Conservation (phyloP, 2,888 invertebrate genomes). For the Tridacna crocea region DNA sequence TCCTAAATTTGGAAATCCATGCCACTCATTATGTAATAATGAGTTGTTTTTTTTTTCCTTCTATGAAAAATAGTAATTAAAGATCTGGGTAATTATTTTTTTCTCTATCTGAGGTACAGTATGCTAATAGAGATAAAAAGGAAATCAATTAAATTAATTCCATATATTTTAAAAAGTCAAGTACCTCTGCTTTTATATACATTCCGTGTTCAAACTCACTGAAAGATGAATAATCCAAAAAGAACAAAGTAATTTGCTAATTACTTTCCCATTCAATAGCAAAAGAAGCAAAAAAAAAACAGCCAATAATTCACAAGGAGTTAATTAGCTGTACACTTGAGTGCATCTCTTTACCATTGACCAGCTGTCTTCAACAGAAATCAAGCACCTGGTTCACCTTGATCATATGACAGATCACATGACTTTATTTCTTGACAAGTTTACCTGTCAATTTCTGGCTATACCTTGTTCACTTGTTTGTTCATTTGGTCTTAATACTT, state of each 20-base stretch:
- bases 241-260: conserved; percentile 37
- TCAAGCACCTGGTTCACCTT: conserved; percentile 62
- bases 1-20: too few relatives aligned
- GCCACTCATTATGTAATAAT: too few relatives aligned
- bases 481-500: too few relatives aligned
- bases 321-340: conserved; percentile 52
- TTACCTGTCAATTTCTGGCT: neutral
- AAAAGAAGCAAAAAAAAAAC: neutral
- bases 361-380: conserved; percentile 56
- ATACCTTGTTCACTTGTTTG: too few relatives aligned
- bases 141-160: neutral
- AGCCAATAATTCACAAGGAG: conserved; percentile 28
- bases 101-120: too few relatives aligned
- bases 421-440: conserved; percentile 33
- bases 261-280: conserved; percentile 40
- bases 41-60: too few relatives aligned
- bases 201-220: conserved; percentile 29
- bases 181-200: conserved; percentile 53
- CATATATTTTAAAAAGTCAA: neutral
- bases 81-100: too few relatives aligned
- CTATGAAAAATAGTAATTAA: too few relatives aligned
- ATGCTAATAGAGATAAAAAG: neutral
- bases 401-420: conserved; percentile 53
- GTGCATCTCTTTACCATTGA: conserved; percentile 51
- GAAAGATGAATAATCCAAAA: conserved; percentile 32